Evolutionary conservation across 1,140 invertebrate species (phyloP).

Genomic region (Campoletis sonorensis): DNA sequence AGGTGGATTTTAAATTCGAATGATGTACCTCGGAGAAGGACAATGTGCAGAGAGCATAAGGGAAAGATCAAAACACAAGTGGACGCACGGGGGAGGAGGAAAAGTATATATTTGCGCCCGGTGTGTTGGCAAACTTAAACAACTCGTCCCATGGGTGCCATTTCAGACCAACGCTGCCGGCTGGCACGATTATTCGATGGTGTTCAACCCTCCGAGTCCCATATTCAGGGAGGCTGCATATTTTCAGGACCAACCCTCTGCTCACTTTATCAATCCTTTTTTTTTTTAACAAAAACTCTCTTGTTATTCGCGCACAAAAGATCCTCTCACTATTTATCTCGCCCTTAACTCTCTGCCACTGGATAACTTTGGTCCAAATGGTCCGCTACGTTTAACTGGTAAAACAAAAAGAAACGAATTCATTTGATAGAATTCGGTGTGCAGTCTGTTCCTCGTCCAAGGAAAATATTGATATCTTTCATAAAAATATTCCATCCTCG

Average conservation of each 20-base stretch:
- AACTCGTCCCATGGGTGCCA: constrained; percentile 2
- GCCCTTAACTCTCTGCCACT: too few relatives aligned
- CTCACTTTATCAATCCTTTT: not conserved
- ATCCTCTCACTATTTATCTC: not conserved
- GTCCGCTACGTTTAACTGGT: too few relatives aligned
- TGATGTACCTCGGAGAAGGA: not conserved
- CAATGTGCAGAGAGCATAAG: not conserved
- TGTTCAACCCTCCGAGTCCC: not conserved
- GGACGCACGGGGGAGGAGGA: not conserved
- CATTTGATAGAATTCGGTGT: too few relatives aligned
- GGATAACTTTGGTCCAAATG: too few relatives aligned
- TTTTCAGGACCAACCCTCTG: not conserved
- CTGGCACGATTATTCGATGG: not conserved
- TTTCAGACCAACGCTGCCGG: not conserved
- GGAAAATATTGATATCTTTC: too few relatives aligned
- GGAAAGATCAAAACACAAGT: not conserved
- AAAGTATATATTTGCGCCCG: not conserved
- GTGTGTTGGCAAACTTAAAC: constrained; percentile 10
- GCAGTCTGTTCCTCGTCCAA: not conserved
- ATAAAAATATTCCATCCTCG: too few relatives aligned
- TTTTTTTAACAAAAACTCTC: not conserved
- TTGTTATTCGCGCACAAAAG: too few relatives aligned
- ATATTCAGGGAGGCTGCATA: not conserved
- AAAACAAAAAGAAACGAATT: too few relatives aligned
- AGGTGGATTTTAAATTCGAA: not conserved